Evolutionary conservation across 92 coral and sea anemone species (phyloP), one percentile per base, ranked within the genome.

Genomic region (Umimayanthus kanabou): DNA sequence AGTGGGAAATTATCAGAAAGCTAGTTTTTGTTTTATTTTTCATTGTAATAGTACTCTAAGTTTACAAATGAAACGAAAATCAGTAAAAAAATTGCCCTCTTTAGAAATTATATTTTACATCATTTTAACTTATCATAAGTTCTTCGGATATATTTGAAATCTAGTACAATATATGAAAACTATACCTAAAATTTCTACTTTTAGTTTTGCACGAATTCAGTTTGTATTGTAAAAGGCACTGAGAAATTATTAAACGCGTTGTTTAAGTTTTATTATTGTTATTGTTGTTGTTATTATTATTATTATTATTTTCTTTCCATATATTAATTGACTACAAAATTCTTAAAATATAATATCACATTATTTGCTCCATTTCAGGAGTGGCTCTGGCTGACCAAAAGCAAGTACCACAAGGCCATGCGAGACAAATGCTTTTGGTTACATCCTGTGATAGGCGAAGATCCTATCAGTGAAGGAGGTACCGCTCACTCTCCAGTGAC

Each of bases 301-400:
- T 33, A 33, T 33, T 33, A 33, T 33, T 33, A 33, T 33, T 33
- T 71, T n/a, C 18, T 67, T n/a, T 13, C 6, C 73, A 70, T 70
- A 25, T 3, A 70, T 3, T 71, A 71, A 71, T 47, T 10, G 50
- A 28, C 76, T 71, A 30, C 6, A 72, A 29, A 72, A 28, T 5
- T 6, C 8, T 3, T 30, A 20, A 30, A 73, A 6, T 33, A 15
- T 73, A 23, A 37, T 25, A 20, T 77, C 20, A 77, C 57, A 40
- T 15, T 43, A 6, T 43, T 26, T 45, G 50, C 33, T 39, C 18
- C 29, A 11, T 37, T 75, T 0, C 88, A 94, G 98, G 98, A 89
- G 26, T 94, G 98, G 98, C 85, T 89, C 40, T 80, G 89, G 91
- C 90, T 94, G 39, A 70, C 90, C 73, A 88, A 76, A 45, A 93